Percentiles rank a stretch among this genome's conserved stretches.
phyloP scores from a whole-genome alignment of 2,888 invertebrate genomes.

The Noctua janthe region DNA sequence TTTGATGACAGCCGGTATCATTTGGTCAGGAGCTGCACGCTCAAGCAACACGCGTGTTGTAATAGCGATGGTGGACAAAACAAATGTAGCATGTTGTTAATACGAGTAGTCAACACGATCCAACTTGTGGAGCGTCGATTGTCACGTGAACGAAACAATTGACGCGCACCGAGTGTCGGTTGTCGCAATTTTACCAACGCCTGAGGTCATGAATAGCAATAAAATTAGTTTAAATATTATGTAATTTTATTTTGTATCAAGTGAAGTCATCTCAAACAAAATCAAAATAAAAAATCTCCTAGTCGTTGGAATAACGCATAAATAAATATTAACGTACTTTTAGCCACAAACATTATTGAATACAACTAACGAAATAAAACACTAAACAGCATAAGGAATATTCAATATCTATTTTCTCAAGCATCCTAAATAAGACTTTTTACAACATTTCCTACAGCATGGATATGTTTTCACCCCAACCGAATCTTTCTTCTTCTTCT shows the following conservation, averaged over 20 bases:
- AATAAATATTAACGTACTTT: background rate
- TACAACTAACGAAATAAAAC: background rate
- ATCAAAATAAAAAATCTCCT: background rate
- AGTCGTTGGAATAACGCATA: background rate
- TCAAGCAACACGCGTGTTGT: background rate
- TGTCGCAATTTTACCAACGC: background rate
- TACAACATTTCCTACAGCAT: slow-evolving; percentile 57
- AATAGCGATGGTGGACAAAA: background rate
- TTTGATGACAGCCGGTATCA: background rate
- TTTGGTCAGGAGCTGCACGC: background rate
- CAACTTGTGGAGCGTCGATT: background rate
- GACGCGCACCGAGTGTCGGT: background rate
- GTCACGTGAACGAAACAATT: background rate
- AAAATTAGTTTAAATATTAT: too few species aligned
- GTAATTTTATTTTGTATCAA: background rate
- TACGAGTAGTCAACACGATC: background rate
- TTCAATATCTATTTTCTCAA: slow-evolving; percentile 9
- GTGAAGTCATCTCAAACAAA: background rate
- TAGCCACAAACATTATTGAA: background rate
- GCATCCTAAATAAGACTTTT: slow-evolving; percentile 51
- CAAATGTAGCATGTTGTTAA: background rate
- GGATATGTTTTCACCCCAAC: slow-evolving; percentile 9
- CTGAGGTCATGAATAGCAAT: background rate
- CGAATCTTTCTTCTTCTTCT: background rate
- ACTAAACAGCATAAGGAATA: background rate